These are phyloP conservation scores for Drosophila robusta DNA, from an alignment of 2,888 invertebrate species.

Conservation along the genomic window DNA sequence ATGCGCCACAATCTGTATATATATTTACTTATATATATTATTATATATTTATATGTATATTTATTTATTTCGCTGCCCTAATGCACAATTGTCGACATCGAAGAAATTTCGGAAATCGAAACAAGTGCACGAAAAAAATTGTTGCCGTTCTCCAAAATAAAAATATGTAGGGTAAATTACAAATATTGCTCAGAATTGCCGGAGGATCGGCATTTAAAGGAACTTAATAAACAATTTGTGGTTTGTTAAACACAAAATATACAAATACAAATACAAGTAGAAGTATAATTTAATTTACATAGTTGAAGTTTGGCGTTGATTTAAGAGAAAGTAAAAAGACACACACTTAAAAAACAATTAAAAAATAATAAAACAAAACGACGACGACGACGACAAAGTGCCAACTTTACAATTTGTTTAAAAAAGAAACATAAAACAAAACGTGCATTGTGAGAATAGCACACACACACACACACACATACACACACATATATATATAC, in stretches of 20 bases:
- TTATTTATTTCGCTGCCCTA: slow-evolving; percentile 58
- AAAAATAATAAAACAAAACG: slow-evolving; percentile 9
- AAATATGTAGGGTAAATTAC: slow-evolving; percentile 43
- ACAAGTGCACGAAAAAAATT: slow-evolving; percentile 37
- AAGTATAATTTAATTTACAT: slow-evolving; percentile 42
- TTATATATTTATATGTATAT: slow-evolving; percentile 38
- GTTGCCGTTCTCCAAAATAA: slow-evolving; percentile 24
- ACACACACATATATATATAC: no score
- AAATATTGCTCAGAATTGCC: slow-evolving; percentile 70
- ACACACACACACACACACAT: slow-evolving; percentile 19
- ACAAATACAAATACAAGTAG: slow-evolving; percentile 40
- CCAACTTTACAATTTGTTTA: slow-evolving; percentile 59
- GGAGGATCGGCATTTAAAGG: slow-evolving; percentile 55
- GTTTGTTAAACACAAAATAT: slow-evolving; percentile 51
- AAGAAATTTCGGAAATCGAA: slow-evolving; percentile 43
- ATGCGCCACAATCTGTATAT: slow-evolving; percentile 61
- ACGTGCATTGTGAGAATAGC: slow-evolving; percentile 34
- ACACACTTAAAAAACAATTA: slow-evolving; percentile 14
- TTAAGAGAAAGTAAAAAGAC: slow-evolving; percentile 9
- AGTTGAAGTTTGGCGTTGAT: slow-evolving; percentile 40
- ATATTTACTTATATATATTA: slow-evolving; percentile 35
- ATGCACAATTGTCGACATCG: slow-evolving; percentile 62
- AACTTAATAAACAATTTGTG: slow-evolving; percentile 68
- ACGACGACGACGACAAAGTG: slow-evolving; percentile 53
- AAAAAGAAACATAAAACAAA: slow-evolving; percentile 33